Base-by-base conservation (phyloP, 2,797 vertebrate species). In the Halcyon badia region DNA sequence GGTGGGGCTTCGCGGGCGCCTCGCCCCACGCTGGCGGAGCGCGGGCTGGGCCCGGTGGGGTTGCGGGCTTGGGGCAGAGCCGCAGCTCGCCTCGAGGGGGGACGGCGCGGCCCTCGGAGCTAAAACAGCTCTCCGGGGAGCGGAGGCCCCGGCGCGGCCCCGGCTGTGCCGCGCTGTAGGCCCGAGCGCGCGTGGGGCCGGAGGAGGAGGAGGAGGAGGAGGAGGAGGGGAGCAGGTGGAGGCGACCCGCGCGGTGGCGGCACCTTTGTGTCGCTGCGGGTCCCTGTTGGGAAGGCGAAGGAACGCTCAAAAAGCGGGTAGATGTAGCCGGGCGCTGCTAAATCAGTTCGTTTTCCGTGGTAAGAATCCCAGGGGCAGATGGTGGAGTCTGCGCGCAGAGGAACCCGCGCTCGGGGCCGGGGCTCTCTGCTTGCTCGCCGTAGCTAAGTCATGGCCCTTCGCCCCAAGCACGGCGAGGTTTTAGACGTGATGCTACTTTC, bases 261-360 rank as follows among this genome's bases (percentile, higher is more conserved):
- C 48, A 51, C 14, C 25, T n/a, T 17, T 30, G 14, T 35, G 33
- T 20, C 3, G 7, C 35, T 7, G 51, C 6, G 10, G 54, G 9
- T 64, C 69, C 10, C 3, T 17, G 48, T 24, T 12, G 33, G 64
- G 1, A 8, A 0, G 0, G 1, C 3, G 22, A 0, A 0, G 2
- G 2, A 46, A 46, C 46, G 46, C 0, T n/a, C 1, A 1, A 33
- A 4, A 37, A 2, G 9, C 0, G 2, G 12, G 0, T 14, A 1
- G 0, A 1, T 2, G 24, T 0, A 0, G 28, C 2, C 1, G 0
- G 16, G 0, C 9, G 19, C 6, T 31, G 57, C 31, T 22, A 0
- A 20, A 11, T 19, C 11, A 46, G 6, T 5, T 8, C 3, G 0
- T 35, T 11, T 1, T 9, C 49, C 20, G 0, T 9, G 5, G 20